A percentile compares a stretch with the other conserved stretches of the same genome.
Evolutionary conservation across 35 echinoderm and acorn worm species (phyloP).

Genomic region (Chiridota heheva): DNA sequence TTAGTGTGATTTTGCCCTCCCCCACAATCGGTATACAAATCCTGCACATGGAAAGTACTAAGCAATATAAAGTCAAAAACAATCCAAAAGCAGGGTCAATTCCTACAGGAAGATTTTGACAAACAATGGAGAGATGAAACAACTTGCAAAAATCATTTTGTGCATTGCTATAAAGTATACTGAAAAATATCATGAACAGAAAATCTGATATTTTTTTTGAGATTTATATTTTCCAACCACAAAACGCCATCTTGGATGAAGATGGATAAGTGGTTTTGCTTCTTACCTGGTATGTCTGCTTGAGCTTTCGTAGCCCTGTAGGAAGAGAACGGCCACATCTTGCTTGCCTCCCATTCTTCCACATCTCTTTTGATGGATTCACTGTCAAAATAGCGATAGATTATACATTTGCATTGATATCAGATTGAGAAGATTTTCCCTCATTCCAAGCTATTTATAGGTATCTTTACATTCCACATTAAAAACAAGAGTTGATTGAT

Average conservation of each 20-base stretch:
- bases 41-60: no score
- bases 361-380: conserved; percentile 71
- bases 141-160: background rate
- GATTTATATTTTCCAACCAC: background rate
- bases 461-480: no score
- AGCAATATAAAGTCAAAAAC: no score
- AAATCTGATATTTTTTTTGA: background rate
- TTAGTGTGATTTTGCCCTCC: no score
- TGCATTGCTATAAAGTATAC: background rate
- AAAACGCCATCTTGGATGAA: background rate
- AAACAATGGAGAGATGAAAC: background rate
- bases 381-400: conserved; percentile 26
- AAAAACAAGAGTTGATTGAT: no score
- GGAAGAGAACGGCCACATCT: conserved; percentile 86
- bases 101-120: background rate
- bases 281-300: conserved; percentile 65
- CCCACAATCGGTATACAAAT: no score
- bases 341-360: conserved; percentile 76
- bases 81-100: no score
- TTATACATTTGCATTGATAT: no score
- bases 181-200: background rate
- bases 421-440: no score
- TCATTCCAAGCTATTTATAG: no score
- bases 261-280: background rate
- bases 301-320: conserved; percentile 69